phyloP scores from a whole-genome alignment of 2,888 invertebrate species.

The Acanthosepion pharaonis region DNA sequence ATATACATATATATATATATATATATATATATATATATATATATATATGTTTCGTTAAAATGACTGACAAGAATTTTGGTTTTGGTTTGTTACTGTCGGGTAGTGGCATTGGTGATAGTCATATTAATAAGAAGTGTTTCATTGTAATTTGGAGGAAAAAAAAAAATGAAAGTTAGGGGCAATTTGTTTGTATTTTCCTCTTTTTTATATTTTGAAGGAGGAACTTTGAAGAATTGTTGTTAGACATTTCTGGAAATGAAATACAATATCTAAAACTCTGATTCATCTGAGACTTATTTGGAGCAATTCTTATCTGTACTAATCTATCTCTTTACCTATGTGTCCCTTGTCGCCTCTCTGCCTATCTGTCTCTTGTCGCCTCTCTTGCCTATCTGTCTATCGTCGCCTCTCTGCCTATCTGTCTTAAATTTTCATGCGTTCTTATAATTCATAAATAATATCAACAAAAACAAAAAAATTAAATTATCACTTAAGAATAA shows the following conservation, averaged over 20 bases:
- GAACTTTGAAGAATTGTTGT: slow-evolving; percentile 5
- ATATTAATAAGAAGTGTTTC: background rate
- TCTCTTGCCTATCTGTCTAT: background rate
- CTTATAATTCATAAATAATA: no score
- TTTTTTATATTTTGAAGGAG: background rate
- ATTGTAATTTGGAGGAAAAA: background rate
- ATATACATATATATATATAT: no score
- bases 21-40: no score
- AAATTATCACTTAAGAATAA: no score
- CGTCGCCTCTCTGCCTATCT: background rate
- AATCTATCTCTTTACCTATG: background rate
- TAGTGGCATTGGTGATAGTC: background rate
- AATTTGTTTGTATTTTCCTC: background rate
- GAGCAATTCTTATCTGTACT: background rate
- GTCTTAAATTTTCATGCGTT: no score
- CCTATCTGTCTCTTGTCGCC: background rate
- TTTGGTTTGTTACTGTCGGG: slow-evolving; percentile 14
- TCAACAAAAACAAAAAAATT: no score
- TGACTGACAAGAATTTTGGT: background rate
- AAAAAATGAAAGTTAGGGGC: background rate
- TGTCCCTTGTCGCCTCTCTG: background rate
- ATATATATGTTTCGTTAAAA: no score
- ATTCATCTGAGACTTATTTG: slow-evolving; percentile 15
- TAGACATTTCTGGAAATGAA: background rate
- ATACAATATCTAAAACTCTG: background rate